Evolutionary conservation across 2,888 invertebrate species (phyloP).

Genomic region (Calliphora vomitoria): DNA sequence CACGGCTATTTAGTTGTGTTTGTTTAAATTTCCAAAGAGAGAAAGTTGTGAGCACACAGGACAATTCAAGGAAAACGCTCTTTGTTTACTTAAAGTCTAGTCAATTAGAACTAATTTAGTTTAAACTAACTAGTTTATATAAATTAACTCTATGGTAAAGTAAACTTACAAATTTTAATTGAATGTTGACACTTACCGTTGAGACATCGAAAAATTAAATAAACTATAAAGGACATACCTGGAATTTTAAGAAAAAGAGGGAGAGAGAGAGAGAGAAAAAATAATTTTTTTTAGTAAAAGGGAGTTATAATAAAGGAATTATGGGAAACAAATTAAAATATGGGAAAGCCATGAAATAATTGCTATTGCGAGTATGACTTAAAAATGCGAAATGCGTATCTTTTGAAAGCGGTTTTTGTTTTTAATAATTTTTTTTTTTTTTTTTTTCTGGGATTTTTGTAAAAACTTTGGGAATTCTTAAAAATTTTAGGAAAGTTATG

Average conservation of each 20-base stretch:
- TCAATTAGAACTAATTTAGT: not conserved
- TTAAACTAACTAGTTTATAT: not conserved
- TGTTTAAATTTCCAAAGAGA: not conserved
- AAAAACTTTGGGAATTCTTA: too few relatives aligned
- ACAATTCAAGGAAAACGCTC: not conserved
- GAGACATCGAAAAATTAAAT: conserved; percentile 46
- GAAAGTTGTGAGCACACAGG: not conserved
- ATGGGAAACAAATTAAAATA: too few relatives aligned
- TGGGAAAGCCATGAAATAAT: too few relatives aligned
- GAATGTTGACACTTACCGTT: conserved; percentile 57
- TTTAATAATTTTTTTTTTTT: too few relatives aligned
- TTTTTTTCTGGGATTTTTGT: too few relatives aligned
- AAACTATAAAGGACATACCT: conserved; percentile 70
- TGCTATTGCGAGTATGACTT: too few relatives aligned
- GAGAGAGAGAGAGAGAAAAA: too few relatives aligned
- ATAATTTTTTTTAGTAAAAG: not conserved
- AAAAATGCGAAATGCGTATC: too few relatives aligned
- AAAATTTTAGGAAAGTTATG: too few relatives aligned
- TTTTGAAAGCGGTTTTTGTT: too few relatives aligned
- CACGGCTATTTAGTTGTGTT: not conserved
- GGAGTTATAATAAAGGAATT: too few relatives aligned
- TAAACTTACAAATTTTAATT: conserved; percentile 5
- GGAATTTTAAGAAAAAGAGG: not conserved
- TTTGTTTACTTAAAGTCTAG: conserved; percentile 39
- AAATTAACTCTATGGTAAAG: not conserved